phyloP scores from a whole-genome alignment of 2,888 invertebrate species.

The Barypeithes pellucidus region DNA sequence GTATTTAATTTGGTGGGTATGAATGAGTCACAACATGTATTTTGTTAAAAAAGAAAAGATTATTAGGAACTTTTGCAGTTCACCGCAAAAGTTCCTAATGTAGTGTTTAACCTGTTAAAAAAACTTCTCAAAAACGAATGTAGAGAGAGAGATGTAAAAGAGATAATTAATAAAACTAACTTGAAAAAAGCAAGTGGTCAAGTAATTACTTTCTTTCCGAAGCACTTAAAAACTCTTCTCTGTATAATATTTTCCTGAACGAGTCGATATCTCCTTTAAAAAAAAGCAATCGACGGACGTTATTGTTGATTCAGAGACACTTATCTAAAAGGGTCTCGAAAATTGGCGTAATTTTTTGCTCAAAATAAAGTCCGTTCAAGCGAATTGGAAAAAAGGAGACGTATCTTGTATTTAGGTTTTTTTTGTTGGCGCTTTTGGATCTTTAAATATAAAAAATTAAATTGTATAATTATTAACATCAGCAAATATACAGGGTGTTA shows the following conservation, averaged over 20 bases:
- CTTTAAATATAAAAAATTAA: too few relatives aligned
- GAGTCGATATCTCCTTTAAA: background rate
- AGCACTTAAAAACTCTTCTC: conserved; percentile 33
- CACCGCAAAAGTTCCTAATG: too few relatives aligned
- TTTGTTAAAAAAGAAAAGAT: too few relatives aligned
- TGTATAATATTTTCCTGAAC: conserved; percentile 8
- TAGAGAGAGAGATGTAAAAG: background rate
- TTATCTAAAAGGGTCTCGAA: background rate
- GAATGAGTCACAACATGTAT: too few relatives aligned
- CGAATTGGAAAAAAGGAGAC: background rate
- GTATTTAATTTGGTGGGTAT: background rate
- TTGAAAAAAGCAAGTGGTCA: conserved; percentile 33
- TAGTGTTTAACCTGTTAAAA: too few relatives aligned
- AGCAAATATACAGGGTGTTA: too few relatives aligned
- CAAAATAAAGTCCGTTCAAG: background rate
- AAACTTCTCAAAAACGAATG: too few relatives aligned
- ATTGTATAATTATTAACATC: too few relatives aligned
- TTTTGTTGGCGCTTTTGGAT: background rate
- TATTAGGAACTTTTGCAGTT: too few relatives aligned
- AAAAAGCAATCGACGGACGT: conserved; percentile 7
- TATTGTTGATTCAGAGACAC: conserved; percentile 16
- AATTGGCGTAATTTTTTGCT: conserved; percentile 9
- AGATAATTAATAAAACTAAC: conserved; percentile 27
- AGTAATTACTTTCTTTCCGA: conserved; percentile 41
- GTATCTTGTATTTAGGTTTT: conserved; percentile 2